These are phyloP conservation scores for Charanyca ferruginea DNA, from an alignment of 2,888 invertebrate genomes.

Conservation along the genomic window DNA sequence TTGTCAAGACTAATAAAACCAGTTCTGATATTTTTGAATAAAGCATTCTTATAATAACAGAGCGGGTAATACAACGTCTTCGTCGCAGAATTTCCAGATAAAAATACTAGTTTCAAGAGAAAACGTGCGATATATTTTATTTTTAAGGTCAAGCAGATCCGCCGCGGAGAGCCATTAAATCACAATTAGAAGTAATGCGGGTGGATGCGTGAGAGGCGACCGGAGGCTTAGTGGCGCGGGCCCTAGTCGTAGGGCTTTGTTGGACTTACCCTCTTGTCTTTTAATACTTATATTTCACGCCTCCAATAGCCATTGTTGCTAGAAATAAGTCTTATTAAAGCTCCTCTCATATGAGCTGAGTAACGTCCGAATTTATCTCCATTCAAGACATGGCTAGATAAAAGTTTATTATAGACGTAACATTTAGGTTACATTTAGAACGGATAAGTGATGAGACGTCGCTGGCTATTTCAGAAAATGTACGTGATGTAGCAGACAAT, in stretches of 20 bases:
- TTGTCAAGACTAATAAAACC: slow-evolving; percentile 11
- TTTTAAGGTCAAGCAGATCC: slow-evolving; percentile 84
- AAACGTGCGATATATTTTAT: slow-evolving; percentile 78
- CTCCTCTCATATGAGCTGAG: slow-evolving; percentile 38
- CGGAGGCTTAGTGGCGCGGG: slow-evolving; percentile 78
- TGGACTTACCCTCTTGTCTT: slow-evolving; percentile 85
- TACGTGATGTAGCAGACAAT: slow-evolving; percentile 72
- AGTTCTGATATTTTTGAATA: neutral
- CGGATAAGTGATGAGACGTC: slow-evolving; percentile 66
- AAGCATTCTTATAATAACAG: slow-evolving; percentile 16
- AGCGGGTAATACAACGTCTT: slow-evolving; percentile 32
- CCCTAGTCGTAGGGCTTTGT: slow-evolving; percentile 82
- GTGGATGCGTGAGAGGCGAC: slow-evolving; percentile 85
- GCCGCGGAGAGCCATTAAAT: slow-evolving; percentile 87
- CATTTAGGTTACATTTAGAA: slow-evolving; percentile 67
- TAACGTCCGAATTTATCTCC: slow-evolving; percentile 41
- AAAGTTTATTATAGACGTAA: slow-evolving; percentile 68
- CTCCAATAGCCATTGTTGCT: slow-evolving; percentile 71
- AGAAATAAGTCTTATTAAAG: slow-evolving; percentile 62
- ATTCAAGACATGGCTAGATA: slow-evolving; percentile 62
- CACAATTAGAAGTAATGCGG: slow-evolving; percentile 90
- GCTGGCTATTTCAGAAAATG: slow-evolving; percentile 66
- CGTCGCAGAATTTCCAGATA: slow-evolving; percentile 54
- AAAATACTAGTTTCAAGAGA: slow-evolving; percentile 64
- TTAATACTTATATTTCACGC: slow-evolving; percentile 83